Evolutionary conservation across 2,888 invertebrate genomes (phyloP).

Genomic region (Trimorus sp.): DNA sequence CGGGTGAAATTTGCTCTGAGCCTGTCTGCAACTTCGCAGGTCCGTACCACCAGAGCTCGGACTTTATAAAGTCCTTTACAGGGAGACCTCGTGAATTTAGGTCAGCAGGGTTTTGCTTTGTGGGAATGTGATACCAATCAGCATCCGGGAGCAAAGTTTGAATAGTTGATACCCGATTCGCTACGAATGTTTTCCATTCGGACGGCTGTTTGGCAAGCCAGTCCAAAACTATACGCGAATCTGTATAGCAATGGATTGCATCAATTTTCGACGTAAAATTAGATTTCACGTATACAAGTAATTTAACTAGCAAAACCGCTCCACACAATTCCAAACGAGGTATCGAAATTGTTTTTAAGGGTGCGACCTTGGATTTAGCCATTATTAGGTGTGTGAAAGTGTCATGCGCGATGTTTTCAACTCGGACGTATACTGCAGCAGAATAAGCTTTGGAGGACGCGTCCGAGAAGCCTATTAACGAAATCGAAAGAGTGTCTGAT

Average conservation of each 20-base stretch:
- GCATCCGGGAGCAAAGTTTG: not conserved
- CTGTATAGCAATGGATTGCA: not conserved
- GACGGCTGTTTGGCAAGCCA: not conserved
- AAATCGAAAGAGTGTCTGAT: no score
- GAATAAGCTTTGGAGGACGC: not conserved
- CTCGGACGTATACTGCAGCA: not conserved
- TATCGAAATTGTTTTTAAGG: not conserved
- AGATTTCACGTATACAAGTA: not conserved
- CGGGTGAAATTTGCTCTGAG: no score
- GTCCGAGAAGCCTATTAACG: not conserved
- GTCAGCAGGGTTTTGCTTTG: conserved; percentile 1
- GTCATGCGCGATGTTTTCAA: no score
- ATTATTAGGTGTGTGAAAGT: not conserved
- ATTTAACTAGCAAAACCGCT: not conserved
- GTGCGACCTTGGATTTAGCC: not conserved
- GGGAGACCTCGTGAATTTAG: not conserved
- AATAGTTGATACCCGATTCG: not conserved
- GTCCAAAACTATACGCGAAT: not conserved
- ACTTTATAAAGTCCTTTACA: not conserved
- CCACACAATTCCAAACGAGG: not conserved
- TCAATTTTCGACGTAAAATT: not conserved
- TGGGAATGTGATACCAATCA: not conserved
- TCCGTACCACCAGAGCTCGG: not conserved
- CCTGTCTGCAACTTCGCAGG: not conserved
- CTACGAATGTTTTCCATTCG: not conserved